Base-by-base conservation (phyloP, 2,888 invertebrate genomes). In the Auanema freiburgensis region DNA sequence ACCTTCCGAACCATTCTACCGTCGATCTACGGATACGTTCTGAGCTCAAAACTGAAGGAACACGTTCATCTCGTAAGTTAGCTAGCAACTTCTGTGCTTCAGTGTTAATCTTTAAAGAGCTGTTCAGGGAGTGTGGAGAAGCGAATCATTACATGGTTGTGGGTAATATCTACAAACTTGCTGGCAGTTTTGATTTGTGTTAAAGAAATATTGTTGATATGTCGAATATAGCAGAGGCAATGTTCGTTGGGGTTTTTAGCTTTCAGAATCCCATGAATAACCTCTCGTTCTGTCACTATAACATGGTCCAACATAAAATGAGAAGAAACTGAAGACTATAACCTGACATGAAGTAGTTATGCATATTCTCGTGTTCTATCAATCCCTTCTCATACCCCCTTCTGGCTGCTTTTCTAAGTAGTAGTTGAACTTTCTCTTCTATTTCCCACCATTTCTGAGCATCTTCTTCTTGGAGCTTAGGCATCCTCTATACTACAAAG, bases 271-370 rank as follows among this genome's bases (percentile, higher is more conserved):
- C 97, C 97, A 81, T 95, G 93, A 76, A 95, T 94, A 0, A 98
- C 94, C 87, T 98, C 97, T 51, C 96, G 88, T 87, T 97, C 97
- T 1, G 97, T 98, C 24, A 97, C 97, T 94, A 85, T 40, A 71
- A 64, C n/a, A n/a, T n/a, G n/a, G n/a, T n/a, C n/a, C n/a, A n/a
- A n/a, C n/a, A n/a, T n/a, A n/a, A n/a, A n/a, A n/a, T n/a, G n/a
- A n/a, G n/a, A n/a, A n/a, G n/a, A n/a, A n/a, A n/a, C n/a, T n/a
- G n/a, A 5, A 16, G 21, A 6, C 41, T 11, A 33, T 21, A 86
- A 94, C 94, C 95, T 64, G 96, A 95, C 96, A 97, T 97, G 83
- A 94, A 96, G 84, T 96, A 97, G 85, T 94, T 96, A 83, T 97
- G 97, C 90, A 92, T 93, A 0, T 91, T 90, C 59, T 95, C 94